A percentile compares a stretch with the other conserved stretches of the same genome.
These are phyloP conservation scores for Drosophila quinaria DNA, from an alignment of 2,888 invertebrate genomes.

Conservation along the genomic window DNA sequence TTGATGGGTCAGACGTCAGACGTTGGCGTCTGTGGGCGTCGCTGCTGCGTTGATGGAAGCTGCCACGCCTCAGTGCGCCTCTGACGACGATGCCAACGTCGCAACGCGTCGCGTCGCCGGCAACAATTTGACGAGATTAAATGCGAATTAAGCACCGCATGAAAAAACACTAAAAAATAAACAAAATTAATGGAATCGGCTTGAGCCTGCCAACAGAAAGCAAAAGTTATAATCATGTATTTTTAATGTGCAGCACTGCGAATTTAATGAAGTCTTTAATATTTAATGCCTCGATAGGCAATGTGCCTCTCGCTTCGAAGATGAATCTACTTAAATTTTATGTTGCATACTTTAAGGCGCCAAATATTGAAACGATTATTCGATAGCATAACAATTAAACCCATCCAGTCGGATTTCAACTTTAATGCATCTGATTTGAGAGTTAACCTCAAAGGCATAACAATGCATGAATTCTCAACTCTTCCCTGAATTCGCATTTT, in stretches of 20 bases:
- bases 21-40: too few relatives aligned
- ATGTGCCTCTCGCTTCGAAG: neutral
- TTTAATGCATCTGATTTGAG: neutral
- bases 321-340: slow-evolving; percentile 10
- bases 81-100: slow-evolving; percentile 34
- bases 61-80: slow-evolving; percentile 60
- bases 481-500: slow-evolving; percentile 8
- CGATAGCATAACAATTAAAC: slow-evolving; percentile 4
- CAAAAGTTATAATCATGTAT: slow-evolving; percentile 64
- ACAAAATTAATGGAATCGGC: slow-evolving; percentile 39
- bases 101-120: slow-evolving; percentile 19
- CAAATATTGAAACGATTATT: slow-evolving; percentile 7
- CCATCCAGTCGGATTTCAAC: slow-evolving; percentile 1
- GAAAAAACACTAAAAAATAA: slow-evolving; percentile 46
- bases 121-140: slow-evolving; percentile 71
- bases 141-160: slow-evolving; percentile 70
- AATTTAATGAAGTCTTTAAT: slow-evolving; percentile 70
- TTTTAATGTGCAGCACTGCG: slow-evolving; percentile 56
- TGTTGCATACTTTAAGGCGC: slow-evolving; percentile 39
- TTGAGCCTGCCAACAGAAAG: slow-evolving; percentile 24
- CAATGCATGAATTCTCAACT: neutral
- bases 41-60: slow-evolving; percentile 32
- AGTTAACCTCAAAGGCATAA: neutral
- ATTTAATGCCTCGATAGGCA: slow-evolving; percentile 48
- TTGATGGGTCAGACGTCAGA: slow-evolving; percentile 24